A percentile compares a stretch with the other conserved stretches of the same genome.
These are phyloP conservation scores for Andricus grossulariae DNA, from an alignment of 1,140 invertebrate species.

Conservation along the genomic window DNA sequence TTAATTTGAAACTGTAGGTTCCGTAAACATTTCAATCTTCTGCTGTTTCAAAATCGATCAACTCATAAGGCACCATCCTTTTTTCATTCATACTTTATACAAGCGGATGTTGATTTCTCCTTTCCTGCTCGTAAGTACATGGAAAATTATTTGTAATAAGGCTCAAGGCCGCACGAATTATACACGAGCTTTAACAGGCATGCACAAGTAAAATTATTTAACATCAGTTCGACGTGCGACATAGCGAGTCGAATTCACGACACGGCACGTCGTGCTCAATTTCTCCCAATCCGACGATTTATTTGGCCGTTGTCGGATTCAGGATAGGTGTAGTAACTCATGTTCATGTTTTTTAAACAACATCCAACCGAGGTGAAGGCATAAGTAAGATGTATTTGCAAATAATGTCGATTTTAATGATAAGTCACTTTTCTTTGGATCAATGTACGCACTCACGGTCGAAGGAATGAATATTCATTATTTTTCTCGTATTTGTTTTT, in stretches of 20 bases:
- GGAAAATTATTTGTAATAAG: too few relatives aligned
- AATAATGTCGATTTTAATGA: conserved; percentile 23
- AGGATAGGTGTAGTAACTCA: conserved; percentile 18
- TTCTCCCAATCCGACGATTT: conserved; percentile 18
- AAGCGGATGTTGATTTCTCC: too few relatives aligned
- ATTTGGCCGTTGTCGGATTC: conserved; percentile 13
- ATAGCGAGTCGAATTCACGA: conserved; percentile 25
- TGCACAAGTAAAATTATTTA: conserved; percentile 13
- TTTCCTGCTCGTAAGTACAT: too few relatives aligned
- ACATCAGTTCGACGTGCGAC: neutral
- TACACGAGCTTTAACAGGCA: conserved; percentile 13
- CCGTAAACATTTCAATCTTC: too few relatives aligned
- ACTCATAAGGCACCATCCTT: too few relatives aligned
- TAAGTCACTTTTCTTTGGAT: neutral
- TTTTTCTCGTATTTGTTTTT: neutral
- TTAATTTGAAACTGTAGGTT: too few relatives aligned
- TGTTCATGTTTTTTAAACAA: conserved; percentile 7
- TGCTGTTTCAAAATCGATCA: too few relatives aligned
- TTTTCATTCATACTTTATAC: too few relatives aligned
- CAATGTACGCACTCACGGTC: neutral
- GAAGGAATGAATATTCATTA: neutral
- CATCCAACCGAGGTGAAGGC: conserved; percentile 8
- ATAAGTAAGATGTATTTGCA: conserved; percentile 20
- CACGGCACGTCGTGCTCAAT: conserved; percentile 2
- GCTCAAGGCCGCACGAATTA: conserved; percentile 1